phyloP scores from a whole-genome alignment of 2,888 invertebrate species.

The Acanthoscelides obtectus region DNA sequence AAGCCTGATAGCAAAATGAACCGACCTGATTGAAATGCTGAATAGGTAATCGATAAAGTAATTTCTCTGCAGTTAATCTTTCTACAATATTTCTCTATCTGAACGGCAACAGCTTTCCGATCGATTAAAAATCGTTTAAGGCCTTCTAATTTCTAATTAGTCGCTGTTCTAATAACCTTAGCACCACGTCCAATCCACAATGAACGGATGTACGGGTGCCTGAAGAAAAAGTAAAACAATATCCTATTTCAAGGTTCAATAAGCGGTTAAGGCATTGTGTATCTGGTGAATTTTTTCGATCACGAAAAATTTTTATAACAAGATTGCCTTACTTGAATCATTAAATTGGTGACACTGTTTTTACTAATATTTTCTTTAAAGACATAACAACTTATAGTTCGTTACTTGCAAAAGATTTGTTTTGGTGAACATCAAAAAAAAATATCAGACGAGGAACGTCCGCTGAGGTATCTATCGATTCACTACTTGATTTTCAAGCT shows the following conservation, averaged over 20 bases:
- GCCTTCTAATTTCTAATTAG: not conserved
- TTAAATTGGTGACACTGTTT: too few relatives aligned
- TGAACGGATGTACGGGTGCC: conserved; percentile 12
- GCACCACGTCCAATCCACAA: conserved; percentile 9
- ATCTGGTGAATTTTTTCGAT: not conserved
- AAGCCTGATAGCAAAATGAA: not conserved
- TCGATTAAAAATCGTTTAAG: not conserved
- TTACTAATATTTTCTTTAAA: too few relatives aligned
- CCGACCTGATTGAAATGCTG: not conserved
- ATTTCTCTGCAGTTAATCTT: not conserved
- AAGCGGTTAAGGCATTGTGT: not conserved
- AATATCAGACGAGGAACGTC: too few relatives aligned
- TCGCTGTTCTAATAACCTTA: not conserved
- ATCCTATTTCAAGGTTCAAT: conserved; percentile 17
- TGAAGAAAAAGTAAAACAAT: conserved; percentile 16
- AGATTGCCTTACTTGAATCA: too few relatives aligned
- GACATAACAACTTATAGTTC: too few relatives aligned
- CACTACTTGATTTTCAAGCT: too few relatives aligned
- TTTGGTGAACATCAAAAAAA: too few relatives aligned
- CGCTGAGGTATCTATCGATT: too few relatives aligned
- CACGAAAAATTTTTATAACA: not conserved
- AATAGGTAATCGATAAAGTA: not conserved
- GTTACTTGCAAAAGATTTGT: too few relatives aligned
- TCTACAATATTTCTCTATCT: not conserved
- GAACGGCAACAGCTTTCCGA: not conserved